Percentiles rank a stretch among this genome's conserved stretches.
These are phyloP conservation scores for Drosophila pectinifera DNA, from an alignment of 1,140 invertebrate species.

Conservation along the genomic window DNA sequence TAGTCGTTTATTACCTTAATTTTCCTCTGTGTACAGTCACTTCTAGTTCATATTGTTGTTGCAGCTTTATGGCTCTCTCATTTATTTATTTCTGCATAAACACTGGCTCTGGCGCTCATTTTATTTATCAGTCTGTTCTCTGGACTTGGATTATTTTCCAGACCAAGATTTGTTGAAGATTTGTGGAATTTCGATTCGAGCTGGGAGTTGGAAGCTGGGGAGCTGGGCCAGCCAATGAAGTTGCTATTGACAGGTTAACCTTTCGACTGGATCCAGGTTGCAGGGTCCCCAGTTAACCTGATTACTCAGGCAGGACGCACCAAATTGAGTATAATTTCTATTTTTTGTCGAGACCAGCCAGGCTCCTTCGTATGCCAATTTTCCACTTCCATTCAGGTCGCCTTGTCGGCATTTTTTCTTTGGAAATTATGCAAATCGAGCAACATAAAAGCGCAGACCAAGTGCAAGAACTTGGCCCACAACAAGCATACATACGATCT, in stretches of 20 bases:
- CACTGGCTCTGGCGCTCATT: constrained; percentile 2
- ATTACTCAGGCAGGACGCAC: constrained; percentile 24
- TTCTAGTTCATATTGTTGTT: constrained; percentile 17
- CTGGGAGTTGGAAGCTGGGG: too few relatives aligned
- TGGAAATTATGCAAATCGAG: constrained; percentile 63
- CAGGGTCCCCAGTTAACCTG: constrained; percentile 16
- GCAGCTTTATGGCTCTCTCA: constrained; percentile 15
- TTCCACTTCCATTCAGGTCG: constrained; percentile 18
- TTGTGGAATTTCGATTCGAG: constrained; percentile 18
- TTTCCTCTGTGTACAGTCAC: not conserved
- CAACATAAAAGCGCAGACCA: constrained; percentile 47
- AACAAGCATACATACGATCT: constrained; percentile 16
- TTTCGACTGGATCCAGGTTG: constrained; percentile 2
- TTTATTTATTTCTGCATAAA: constrained; percentile 45
- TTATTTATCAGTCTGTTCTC: constrained; percentile 37
- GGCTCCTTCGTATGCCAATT: constrained; percentile 33
- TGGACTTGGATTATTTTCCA: constrained; percentile 9
- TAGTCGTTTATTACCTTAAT: not conserved
- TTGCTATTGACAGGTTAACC: constrained; percentile 46
- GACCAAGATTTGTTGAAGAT: constrained; percentile 48
- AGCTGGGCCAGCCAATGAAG: not conserved
- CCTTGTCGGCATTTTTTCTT: too few relatives aligned
- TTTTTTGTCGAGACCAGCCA: constrained; percentile 16
- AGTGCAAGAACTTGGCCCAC: constrained; percentile 16
- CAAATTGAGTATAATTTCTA: constrained; percentile 49